Evolutionary conservation across 2,888 invertebrate genomes (phyloP).

Genomic region (Cephus nigrinus): DNA sequence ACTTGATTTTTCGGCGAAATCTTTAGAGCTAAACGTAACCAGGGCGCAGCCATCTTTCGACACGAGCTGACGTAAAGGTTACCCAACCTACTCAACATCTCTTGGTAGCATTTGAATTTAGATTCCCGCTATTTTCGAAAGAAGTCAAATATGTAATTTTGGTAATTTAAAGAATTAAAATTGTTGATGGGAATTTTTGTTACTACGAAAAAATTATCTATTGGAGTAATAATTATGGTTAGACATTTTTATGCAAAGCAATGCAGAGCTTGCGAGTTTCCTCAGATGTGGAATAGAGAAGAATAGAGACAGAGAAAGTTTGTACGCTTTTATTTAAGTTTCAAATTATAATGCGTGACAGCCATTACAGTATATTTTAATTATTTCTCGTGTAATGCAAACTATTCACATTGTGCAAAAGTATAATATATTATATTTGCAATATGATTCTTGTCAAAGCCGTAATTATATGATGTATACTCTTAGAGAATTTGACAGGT

Average conservation of each 20-base stretch:
- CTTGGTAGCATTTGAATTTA: conserved; percentile 17
- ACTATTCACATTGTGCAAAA: neutral
- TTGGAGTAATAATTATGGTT: neutral
- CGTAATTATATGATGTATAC: neutral
- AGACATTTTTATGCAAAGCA: neutral
- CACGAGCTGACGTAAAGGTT: conserved; percentile 16
- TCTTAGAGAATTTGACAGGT: neutral
- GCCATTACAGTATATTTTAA: neutral
- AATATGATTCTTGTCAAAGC: neutral
- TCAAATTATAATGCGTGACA: neutral
- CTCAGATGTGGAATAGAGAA: neutral
- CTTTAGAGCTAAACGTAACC: conserved; percentile 34
- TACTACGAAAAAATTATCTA: neutral
- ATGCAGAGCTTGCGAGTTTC: neutral
- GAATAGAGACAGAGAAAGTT: neutral
- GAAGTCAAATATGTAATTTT: neutral
- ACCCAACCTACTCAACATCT: conserved; percentile 20
- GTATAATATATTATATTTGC: neutral
- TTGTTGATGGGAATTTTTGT: neutral
- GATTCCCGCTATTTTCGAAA: neutral
- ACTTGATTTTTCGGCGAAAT: conserved; percentile 33
- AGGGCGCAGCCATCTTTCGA: conserved; percentile 48
- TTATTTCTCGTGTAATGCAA: neutral
- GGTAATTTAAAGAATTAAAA: neutral
- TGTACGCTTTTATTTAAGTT: neutral